Conservation (phyloP, 2,888 invertebrate genomes). For the Coenonympha glycerion region DNA sequence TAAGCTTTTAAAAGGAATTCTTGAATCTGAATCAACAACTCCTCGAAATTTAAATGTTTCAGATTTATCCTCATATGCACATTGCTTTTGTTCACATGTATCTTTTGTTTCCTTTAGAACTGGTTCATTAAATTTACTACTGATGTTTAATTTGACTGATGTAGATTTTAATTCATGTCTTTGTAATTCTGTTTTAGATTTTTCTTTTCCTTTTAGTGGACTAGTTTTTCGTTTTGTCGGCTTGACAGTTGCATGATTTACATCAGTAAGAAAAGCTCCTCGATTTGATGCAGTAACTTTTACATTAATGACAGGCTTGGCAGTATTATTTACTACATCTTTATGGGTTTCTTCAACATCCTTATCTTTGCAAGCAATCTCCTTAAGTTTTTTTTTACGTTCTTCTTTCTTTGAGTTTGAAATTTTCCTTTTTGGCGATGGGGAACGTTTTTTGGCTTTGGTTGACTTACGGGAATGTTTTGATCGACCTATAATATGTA, state of each 20-base stretch:
- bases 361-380: slow-evolving; percentile 58
- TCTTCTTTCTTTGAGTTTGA: slow-evolving; percentile 57
- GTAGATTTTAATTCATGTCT: slow-evolving; percentile 14
- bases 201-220: slow-evolving; percentile 26
- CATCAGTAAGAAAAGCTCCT: slow-evolving; percentile 71
- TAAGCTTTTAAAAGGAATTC: slow-evolving; percentile 44
- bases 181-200: slow-evolving; percentile 16
- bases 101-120: background rate
- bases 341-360: slow-evolving; percentile 35
- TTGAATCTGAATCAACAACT: background rate
- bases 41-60: background rate
- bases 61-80: slow-evolving; percentile 9
- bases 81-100: slow-evolving; percentile 7
- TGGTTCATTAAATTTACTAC: slow-evolving; percentile 6
- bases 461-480: slow-evolving; percentile 35
- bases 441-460: slow-evolving; percentile 37
- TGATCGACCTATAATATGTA: slow-evolving; percentile 40
- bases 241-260: slow-evolving; percentile 38
- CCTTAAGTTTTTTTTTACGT: slow-evolving; percentile 69
- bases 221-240: slow-evolving; percentile 42
- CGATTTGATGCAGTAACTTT: slow-evolving; percentile 73
- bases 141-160: background rate
- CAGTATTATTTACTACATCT: slow-evolving; percentile 15
- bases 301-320: slow-evolving; percentile 44
- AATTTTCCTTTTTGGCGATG: slow-evolving; percentile 38